Conservation (phyloP, 2,888 invertebrate genomes). For the Dynastes hyllus region DNA sequence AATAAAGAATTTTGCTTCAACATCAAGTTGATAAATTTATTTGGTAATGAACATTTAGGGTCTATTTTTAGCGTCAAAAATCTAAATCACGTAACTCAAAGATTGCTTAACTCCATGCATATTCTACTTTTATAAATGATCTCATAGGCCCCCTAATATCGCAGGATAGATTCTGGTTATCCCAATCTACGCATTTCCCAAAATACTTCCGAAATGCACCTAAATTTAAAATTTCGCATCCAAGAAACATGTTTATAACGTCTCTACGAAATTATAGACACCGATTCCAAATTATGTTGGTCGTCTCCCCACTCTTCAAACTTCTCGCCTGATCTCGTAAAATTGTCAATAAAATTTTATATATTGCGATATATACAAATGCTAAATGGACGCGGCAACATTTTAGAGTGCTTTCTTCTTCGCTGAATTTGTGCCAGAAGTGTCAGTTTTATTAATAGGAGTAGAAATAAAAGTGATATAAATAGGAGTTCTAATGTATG, state of each 20-base stretch:
- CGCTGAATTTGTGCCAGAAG: conserved; percentile 40
- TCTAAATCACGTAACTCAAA: no score
- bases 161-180: conserved; percentile 6
- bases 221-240: conserved; percentile 33
- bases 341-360: conserved; percentile 17
- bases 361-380: conserved; percentile 13
- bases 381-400: neutral
- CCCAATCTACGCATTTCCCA: conserved; percentile 23
- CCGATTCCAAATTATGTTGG: neutral
- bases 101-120: neutral
- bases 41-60: no score
- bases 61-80: no score
- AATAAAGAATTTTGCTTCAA: no score
- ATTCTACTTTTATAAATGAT: neutral
- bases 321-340: neutral
- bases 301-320: neutral
- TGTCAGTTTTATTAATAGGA: conserved; percentile 45
- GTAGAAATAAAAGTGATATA: conserved; percentile 41
- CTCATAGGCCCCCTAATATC: neutral
- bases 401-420: neutral
- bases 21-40: no score
- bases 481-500: neutral
- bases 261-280: neutral
- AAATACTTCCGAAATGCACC: conserved; percentile 37
- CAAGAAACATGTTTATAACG: neutral